phyloP scores from a whole-genome alignment of 1,140 invertebrate species.

The Drosophila simulans region DNA sequence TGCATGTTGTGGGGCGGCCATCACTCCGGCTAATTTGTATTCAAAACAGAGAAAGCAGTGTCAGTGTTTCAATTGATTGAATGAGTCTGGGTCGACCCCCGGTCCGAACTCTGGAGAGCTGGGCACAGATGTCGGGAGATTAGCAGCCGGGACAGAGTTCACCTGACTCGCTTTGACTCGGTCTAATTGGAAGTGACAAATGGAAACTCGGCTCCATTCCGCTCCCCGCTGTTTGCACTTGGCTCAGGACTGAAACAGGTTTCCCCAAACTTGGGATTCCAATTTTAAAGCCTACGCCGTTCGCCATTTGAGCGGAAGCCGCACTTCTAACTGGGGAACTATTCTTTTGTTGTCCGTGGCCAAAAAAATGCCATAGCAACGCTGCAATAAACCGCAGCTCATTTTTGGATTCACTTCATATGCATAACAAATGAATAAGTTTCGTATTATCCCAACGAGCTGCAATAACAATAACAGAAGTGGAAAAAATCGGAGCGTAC shows the following conservation, averaged over 20 bases:
- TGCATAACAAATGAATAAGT: constrained; percentile 78
- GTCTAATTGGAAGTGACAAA: constrained; percentile 66
- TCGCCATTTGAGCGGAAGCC: constrained; percentile 37
- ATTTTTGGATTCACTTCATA: constrained; percentile 67
- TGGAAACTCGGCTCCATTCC: constrained; percentile 24
- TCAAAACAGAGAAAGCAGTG: constrained; percentile 69
- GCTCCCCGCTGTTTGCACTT: constrained; percentile 23
- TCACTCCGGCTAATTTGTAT: constrained; percentile 79
- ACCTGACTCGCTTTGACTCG: constrained; percentile 30
- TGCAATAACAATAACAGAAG: constrained; percentile 25
- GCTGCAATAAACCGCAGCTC: constrained; percentile 43
- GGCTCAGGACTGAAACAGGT: neutral
- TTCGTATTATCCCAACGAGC: constrained; percentile 54
- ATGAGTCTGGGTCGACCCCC: constrained; percentile 44
- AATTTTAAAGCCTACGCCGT: constrained; percentile 32
- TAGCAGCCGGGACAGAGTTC: constrained; percentile 53
- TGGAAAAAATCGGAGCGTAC: constrained; percentile 21
- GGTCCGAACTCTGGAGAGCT: constrained; percentile 4
- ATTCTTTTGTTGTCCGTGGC: constrained; percentile 51
- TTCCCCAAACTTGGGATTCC: neutral
- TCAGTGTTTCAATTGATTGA: constrained; percentile 75
- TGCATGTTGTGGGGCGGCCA: constrained; percentile 59
- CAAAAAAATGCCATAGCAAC: constrained; percentile 16
- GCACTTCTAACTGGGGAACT: constrained; percentile 47
- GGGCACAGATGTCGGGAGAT: constrained; percentile 30